Evolutionary conservation across 2,797 vertebrate species (phyloP), one percentile per base, ranked within the genome.

Genomic region (Toxotes lorentzi): DNA sequence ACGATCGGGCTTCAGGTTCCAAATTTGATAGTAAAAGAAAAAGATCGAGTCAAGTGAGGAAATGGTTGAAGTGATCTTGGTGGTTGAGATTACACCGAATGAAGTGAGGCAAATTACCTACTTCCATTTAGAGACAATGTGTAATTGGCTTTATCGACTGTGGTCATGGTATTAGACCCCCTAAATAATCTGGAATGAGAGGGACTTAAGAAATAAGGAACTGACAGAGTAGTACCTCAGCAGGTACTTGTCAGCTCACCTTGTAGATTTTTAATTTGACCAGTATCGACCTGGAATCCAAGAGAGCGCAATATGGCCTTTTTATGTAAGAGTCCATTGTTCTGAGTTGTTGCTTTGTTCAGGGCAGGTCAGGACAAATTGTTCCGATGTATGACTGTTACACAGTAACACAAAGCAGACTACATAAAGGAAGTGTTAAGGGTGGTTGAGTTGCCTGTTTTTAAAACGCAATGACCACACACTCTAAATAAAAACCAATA

Each of bases 91-190:
- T 88, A 84, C 69, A 72, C 19, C 60, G 81, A 88, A 81, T 57
- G 70, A 87, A 88, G 67, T 80, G 32, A 82, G 40, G 67, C 40
- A 91, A 92, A 92, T 91, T 83, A 81, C 76, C 81, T 88, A 90
- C 92, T 91, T 90, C 86, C 71, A 81, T 88, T 92, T 75, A 81
- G 73, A 91, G 63, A 83, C 45, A 12, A n/a, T 60, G 66, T 76
- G 72, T 92, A 93, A 93, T 91, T 70, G 62, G 81, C 86, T 92
- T 94, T 88, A 91, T 92, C 88, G 87, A 64, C 75, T 43, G 16
- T 69, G 68, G 83, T 82, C 72, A 81, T 78, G 79, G 84, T 86
- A 87, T 90, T 89, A 90, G 67, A 82, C 65, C 70, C 35, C 53
- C 50, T 67, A 77, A 85, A 92, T 91, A 91, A 91, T 91, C 75